Conservation (phyloP, 2,888 invertebrate genomes). For the Drosophila atroscutellata region DNA sequence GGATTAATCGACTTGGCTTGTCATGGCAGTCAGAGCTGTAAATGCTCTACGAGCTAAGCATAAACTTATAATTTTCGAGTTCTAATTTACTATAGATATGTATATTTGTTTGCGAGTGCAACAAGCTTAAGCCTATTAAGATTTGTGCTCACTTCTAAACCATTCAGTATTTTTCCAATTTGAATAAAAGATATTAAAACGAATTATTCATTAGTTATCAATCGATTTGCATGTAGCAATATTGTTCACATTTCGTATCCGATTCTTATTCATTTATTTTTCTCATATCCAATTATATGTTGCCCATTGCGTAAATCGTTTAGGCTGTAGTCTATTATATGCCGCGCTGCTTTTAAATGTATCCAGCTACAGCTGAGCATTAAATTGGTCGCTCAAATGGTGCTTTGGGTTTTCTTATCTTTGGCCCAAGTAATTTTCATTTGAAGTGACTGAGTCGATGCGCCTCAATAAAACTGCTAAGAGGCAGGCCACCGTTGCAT, state of each 20-base stretch:
- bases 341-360: constrained; percentile 16
- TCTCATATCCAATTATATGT: constrained; percentile 22
- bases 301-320: constrained; percentile 16
- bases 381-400: constrained; percentile 20
- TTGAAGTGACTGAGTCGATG: constrained; percentile 44
- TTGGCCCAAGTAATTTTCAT: constrained; percentile 59
- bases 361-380: constrained; percentile 25
- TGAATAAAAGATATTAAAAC: not conserved
- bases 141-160: not conserved
- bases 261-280: not conserved
- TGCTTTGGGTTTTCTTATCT: constrained; percentile 39
- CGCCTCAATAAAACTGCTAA: constrained; percentile 40
- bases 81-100: not conserved
- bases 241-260: not conserved
- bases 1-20: not conserved
- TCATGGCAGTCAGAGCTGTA: not conserved
- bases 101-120: not conserved
- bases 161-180: not conserved
- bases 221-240: not conserved
- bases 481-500: constrained; percentile 7
- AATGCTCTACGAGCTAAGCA: not conserved
- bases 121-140: not conserved
- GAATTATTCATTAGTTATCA: not conserved
- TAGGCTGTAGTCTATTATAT: constrained; percentile 23
- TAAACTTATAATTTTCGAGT: not conserved